These are phyloP conservation scores for Anas bernieri DNA, from an alignment of 2,797 vertebrate genomes.

Conservation along the genomic window DNA sequence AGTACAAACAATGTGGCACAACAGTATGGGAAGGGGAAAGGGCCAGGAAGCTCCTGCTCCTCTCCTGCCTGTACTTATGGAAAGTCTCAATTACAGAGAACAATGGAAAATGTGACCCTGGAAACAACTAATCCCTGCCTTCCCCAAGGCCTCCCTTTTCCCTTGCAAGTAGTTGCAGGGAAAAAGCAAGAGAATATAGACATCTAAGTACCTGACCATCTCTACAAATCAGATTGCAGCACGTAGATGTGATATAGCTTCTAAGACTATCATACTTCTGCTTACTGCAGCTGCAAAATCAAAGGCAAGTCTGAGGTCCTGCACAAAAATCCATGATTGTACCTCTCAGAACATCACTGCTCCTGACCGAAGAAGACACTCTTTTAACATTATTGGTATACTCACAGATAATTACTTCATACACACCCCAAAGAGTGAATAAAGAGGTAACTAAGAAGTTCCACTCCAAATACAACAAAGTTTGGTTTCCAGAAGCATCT, in stretches of 20 bases:
- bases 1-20: not conserved
- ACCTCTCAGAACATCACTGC: not conserved
- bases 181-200: not conserved
- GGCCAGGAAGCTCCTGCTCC: not conserved
- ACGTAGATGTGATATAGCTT: not conserved
- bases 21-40: not conserved
- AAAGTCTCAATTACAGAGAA: not conserved
- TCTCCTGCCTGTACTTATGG: not conserved
- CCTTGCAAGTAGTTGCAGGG: not conserved
- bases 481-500: not conserved
- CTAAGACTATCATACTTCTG: not conserved
- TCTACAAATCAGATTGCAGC: not conserved
- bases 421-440: fast-evolving
- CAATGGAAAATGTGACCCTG: not conserved
- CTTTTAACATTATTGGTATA: not conserved
- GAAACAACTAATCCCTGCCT: not conserved
- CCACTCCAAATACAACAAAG: not conserved
- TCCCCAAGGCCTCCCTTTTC: not conserved
- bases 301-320: not conserved
- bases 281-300: not conserved
- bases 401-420: not conserved
- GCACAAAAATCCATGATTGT: not conserved
- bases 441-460: not conserved
- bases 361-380: not conserved
- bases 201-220: not conserved